phyloP scores from a whole-genome alignment of 1,140 invertebrate genomes.

The Euschistus heros region DNA sequence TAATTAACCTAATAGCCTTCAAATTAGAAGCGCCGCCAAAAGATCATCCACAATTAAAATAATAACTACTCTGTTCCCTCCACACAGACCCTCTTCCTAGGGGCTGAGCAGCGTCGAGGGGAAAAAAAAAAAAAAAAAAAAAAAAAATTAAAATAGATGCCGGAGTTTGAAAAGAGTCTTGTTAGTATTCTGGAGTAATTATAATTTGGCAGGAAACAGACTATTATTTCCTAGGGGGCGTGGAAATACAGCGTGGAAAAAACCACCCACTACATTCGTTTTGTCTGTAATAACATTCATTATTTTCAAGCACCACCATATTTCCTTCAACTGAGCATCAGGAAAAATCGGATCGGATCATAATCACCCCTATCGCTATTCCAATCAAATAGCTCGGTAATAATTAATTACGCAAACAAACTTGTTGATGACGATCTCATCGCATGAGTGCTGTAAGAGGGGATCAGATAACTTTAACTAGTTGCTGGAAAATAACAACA shows the following conservation, averaged over 20 bases:
- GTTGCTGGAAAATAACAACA: too few relatives aligned
- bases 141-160: constrained; percentile 1
- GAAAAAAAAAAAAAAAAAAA: constrained; percentile 3
- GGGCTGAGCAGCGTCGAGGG: not conserved
- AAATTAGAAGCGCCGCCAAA: constrained; percentile 10
- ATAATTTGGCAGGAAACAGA: constrained; percentile 19
- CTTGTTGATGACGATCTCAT: not conserved
- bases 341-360: not conserved
- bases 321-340: not conserved
- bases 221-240: constrained; percentile 18
- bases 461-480: too few relatives aligned
- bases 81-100: not conserved
- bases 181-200: constrained; percentile 18
- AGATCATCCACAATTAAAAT: constrained; percentile 16
- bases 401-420: constrained; percentile 9
- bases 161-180: constrained; percentile 11
- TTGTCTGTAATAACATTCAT: constrained; percentile 1
- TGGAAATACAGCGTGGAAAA: constrained; percentile 17
- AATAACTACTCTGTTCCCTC: constrained; percentile 8
- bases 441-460: not conserved
- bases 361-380: not conserved
- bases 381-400: not conserved
- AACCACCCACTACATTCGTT: constrained; percentile 13
- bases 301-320: not conserved
- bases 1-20: constrained; percentile 14